Evolutionary conservation across 1,140 invertebrate genomes (phyloP), one percentile per base, ranked within the genome.

Genomic region (Drosophila athabasca): DNA sequence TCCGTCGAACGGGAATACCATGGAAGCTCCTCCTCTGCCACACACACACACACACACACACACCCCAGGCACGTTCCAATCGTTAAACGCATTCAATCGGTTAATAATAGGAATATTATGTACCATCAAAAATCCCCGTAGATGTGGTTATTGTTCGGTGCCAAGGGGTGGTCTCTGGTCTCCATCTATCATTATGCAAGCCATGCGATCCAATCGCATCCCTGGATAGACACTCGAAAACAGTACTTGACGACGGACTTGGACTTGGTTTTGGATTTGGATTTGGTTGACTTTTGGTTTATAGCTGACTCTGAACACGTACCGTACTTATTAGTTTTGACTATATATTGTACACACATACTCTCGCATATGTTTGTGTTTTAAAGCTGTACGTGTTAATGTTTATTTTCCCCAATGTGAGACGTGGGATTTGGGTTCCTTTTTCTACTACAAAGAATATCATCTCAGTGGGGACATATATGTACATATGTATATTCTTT

Each of bases 1-100:
- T 35, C 67, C 62, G 43, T n/a, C 31, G 15, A 41, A 48, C 26
- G 79, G 79, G 76, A 83, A 84, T 82, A 82, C 73, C 79, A 51
- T 62, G 62, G 71, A 80, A 65, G 60, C 17, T 24, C 53, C 57
- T 46, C 39, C 35, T 51, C 41, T 58, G 50, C 51, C 52, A 67
- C 3, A 46, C 53, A 67, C 17, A 19, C 17, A 19, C 52, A 67
- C 3, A 46, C 53, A 67, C 17, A 19, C 17, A 19, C 8, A 15
- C 19, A 15, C 19, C 26, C 6, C 41, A 8, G 26, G 29, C 76
- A 72, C 50, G 74, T 60, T 41, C 43, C 13, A 4, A 29, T 6
- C 50, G 41, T 51, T 29, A 50, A 35, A 17, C 15, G 39, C 41
- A 19, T 15, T 61, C 46, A 39, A 65, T 65, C 51, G 55, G 39